Percentiles rank a stretch among this genome's conserved stretches.
phyloP scores from a whole-genome alignment of 2,113 vertebrate genomes.

The Cromileptes altivelis region DNA sequence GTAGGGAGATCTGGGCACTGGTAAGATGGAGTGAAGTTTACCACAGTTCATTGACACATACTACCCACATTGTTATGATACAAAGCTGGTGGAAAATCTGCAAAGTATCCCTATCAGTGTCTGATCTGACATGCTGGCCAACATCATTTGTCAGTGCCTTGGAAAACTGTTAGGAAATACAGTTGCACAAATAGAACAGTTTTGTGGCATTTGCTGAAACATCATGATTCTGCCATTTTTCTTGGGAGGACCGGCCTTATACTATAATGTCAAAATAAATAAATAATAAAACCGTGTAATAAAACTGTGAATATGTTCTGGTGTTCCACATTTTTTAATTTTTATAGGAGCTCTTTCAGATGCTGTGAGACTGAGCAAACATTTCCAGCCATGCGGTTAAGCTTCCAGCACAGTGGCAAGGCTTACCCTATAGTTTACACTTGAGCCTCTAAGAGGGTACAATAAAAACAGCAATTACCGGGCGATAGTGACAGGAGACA shows the following conservation, averaged over 20 bases:
- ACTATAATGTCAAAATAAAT: not conserved
- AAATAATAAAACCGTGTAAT: not conserved
- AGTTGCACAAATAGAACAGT: not conserved
- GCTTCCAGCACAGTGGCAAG: conserved; percentile 47
- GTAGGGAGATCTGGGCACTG: too few species aligned
- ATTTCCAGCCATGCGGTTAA: conserved; percentile 51
- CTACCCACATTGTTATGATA: too few species aligned
- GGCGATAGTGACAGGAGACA: conserved; percentile 72
- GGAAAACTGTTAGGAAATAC: not conserved
- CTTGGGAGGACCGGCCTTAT: not conserved
- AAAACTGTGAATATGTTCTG: conserved; percentile 15
- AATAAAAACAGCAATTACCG: conserved; percentile 78
- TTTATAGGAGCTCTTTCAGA: conserved; percentile 28
- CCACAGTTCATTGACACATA: too few species aligned
- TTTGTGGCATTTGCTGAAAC: conserved; percentile 13
- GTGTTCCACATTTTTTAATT: conserved; percentile 3
- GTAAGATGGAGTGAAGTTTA: too few species aligned
- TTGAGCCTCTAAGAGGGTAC: conserved; percentile 69
- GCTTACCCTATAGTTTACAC: conserved; percentile 73
- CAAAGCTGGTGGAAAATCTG: too few species aligned
- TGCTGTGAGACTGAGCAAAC: conserved; percentile 43
- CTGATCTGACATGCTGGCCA: not conserved
- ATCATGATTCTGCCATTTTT: conserved; percentile 2
- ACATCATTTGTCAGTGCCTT: not conserved
- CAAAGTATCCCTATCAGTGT: not conserved